These are phyloP conservation scores for Styela clava DNA, from an alignment of 23 tunicate species.

Conservation along the genomic window DNA sequence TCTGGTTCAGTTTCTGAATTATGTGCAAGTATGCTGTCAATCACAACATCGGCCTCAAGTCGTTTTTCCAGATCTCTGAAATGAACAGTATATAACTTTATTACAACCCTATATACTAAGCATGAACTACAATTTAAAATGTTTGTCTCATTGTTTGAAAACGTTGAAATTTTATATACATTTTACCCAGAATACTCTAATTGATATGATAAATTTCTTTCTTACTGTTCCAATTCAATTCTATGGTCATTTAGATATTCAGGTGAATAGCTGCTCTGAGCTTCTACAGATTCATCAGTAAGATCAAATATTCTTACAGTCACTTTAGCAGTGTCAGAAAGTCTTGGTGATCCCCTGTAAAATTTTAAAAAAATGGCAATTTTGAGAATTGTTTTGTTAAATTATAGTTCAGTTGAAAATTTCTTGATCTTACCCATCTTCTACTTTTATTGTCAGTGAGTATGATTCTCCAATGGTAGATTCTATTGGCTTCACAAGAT, in stretches of 20 bases:
- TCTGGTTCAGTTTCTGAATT: constrained; percentile 7
- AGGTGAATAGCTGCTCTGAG: background rate
- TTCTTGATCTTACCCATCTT: constrained; percentile 61
- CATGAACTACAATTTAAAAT: background rate
- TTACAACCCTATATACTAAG: background rate
- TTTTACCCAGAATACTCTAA: no score
- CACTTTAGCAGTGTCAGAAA: background rate
- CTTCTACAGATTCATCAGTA: background rate
- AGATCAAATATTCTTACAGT: background rate
- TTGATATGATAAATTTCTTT: background rate
- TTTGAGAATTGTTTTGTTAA: background rate
- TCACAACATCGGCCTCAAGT: constrained; percentile 38
- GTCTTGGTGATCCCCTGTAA: background rate
- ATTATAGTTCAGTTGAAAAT: no score
- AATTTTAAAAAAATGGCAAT: background rate
- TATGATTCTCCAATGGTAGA: constrained; percentile 28
- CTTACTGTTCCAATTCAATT: constrained; percentile 6
- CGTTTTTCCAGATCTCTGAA: constrained; percentile 41
- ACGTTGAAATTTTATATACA: no score
- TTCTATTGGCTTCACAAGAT: constrained; percentile 15
- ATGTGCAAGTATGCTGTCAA: constrained; percentile 42
- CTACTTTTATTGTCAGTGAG: constrained; percentile 27
- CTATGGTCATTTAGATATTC: background rate
- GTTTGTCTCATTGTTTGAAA: background rate
- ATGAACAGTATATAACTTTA: no score